These are phyloP conservation scores for Mythimna vitellina DNA, from an alignment of 2,888 invertebrate species.

Conservation along the genomic window DNA sequence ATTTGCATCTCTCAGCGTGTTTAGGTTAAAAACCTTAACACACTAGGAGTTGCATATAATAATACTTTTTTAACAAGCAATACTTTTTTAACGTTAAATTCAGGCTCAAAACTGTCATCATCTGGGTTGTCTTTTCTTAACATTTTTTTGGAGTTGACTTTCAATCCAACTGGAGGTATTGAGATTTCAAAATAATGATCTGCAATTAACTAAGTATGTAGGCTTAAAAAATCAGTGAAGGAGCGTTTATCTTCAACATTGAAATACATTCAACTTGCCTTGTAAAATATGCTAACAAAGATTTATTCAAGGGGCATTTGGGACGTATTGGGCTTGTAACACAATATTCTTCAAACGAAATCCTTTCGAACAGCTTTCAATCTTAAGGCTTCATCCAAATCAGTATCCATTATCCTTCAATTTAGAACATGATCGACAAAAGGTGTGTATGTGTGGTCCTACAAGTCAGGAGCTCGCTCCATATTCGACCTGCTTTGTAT, in stretches of 20 bases:
- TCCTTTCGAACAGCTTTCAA: constrained; percentile 14
- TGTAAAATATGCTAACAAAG: neutral
- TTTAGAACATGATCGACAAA: constrained; percentile 61
- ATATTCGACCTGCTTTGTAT: constrained; percentile 80
- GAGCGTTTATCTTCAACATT: neutral
- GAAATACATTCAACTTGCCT: neutral
- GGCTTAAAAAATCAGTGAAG: too few relatives aligned
- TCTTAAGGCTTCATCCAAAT: constrained; percentile 11
- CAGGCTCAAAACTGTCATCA: neutral
- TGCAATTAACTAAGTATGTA: too few relatives aligned
- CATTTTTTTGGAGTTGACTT: too few relatives aligned
- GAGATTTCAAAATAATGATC: too few relatives aligned
- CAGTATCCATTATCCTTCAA: constrained; percentile 39
- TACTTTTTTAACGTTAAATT: neutral
- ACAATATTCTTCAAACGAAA: constrained; percentile 6
- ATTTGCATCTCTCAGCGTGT: too few relatives aligned
- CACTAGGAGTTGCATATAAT: too few relatives aligned
- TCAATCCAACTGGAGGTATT: too few relatives aligned
- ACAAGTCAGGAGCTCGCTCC: constrained; percentile 80
- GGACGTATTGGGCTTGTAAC: neutral
- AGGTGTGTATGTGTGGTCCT: constrained; percentile 83
- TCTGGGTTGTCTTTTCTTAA: neutral
- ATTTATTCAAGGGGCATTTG: neutral
- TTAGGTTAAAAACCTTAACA: neutral
- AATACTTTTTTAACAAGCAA: too few relatives aligned